Conservation (phyloP, 2,888 invertebrate genomes). For the Tinea semifulvella region DNA sequence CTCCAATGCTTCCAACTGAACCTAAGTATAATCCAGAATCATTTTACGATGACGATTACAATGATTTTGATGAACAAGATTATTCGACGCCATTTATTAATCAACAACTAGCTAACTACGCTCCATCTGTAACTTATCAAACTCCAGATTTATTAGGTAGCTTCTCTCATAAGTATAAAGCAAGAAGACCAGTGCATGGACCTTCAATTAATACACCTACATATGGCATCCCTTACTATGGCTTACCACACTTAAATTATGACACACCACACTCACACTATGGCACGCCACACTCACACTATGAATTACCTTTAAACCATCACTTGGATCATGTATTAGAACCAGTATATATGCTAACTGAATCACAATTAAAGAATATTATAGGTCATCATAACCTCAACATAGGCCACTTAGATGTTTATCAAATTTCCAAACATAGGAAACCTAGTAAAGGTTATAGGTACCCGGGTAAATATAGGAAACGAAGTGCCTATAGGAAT, state of each 20-base stretch:
- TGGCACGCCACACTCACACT: conserved; percentile 20
- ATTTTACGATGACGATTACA: conserved; percentile 26
- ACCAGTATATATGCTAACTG: conserved; percentile 49
- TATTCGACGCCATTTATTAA: background rate
- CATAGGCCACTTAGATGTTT: conserved; percentile 47
- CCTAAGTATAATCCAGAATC: conserved; percentile 16
- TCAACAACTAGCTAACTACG: conserved; percentile 22
- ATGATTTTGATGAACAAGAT: conserved; percentile 26
- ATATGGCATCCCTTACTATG: conserved; percentile 14
- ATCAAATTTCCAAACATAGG: conserved; percentile 31
- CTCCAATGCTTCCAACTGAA: conserved; percentile 8
- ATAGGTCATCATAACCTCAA: conserved; percentile 46
- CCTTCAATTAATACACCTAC: conserved; percentile 14
- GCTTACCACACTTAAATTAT: background rate
- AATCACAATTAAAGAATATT: conserved; percentile 42
- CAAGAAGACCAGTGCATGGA: conserved; percentile 18
- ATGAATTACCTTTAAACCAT: conserved; percentile 6
- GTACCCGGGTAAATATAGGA: conserved; percentile 20
- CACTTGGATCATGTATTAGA: conserved; percentile 25
- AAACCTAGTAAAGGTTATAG: conserved; percentile 17
- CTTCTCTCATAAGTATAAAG: conserved; percentile 26
- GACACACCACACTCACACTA: conserved; percentile 17
- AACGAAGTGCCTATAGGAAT: conserved; percentile 30
- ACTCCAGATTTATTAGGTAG: conserved; percentile 25
- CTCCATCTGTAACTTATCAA: conserved; percentile 24